A percentile compares a stretch with the other conserved stretches of the same genome.
Evolutionary conservation across 2,113 vertebrate species (phyloP).

Genomic region (Podarcis raffonei): DNA sequence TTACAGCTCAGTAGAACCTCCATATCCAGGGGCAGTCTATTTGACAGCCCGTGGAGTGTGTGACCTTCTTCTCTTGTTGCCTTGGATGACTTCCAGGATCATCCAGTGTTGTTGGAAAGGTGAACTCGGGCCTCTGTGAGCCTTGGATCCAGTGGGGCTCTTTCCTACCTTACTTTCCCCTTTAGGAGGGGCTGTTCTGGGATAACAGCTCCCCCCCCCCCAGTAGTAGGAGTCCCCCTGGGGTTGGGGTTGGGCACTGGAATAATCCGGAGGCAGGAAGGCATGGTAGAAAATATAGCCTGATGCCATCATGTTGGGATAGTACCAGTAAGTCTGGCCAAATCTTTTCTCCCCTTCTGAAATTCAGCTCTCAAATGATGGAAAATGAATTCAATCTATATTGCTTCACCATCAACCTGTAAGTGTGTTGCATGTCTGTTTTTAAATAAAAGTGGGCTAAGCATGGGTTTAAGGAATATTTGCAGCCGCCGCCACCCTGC

Average conservation of each 20-base stretch:
- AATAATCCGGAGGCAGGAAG: background rate
- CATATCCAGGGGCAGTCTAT: background rate
- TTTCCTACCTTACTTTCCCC: background rate
- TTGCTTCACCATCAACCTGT: background rate
- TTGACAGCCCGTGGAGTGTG: no score
- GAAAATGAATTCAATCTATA: background rate
- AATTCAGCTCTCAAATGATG: background rate
- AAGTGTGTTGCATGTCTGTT: background rate
- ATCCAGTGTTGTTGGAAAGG: no score
- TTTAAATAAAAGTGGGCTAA: background rate
- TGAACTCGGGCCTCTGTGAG: background rate
- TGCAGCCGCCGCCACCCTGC: background rate
- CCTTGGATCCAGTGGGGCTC: background rate
- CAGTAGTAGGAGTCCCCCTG: background rate
- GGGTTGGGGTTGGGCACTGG: background rate
- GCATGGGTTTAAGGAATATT: background rate
- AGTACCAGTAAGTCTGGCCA: background rate
- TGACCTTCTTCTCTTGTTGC: no score
- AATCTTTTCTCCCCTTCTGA: background rate
- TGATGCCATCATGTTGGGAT: background rate
- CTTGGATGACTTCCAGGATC: no score
- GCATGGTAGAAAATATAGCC: no score
- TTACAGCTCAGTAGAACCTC: background rate
- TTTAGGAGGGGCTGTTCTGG: background rate
- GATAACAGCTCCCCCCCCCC: background rate